Evolutionary conservation across 2,113 vertebrate species (phyloP).

Genomic region (Rhinogobius similis): DNA sequence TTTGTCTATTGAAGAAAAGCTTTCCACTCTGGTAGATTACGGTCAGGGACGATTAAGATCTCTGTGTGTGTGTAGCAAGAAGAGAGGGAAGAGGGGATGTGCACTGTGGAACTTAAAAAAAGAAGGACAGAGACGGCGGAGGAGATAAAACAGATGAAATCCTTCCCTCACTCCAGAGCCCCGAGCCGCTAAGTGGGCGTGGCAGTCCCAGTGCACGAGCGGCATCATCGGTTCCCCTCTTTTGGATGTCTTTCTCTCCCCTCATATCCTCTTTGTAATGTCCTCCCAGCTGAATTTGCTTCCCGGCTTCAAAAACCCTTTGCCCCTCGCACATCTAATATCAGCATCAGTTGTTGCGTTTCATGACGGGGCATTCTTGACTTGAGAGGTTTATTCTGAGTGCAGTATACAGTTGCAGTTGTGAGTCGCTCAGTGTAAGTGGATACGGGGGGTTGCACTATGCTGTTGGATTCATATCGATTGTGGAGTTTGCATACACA

Average conservation of each 20-base stretch:
- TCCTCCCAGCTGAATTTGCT: constrained; percentile 47
- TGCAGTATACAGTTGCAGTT: constrained; percentile 21
- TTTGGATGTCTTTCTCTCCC: constrained; percentile 49
- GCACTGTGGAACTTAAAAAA: constrained; percentile 70
- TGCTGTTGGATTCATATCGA: background rate
- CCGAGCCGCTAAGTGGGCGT: constrained; percentile 52
- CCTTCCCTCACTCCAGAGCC: constrained; percentile 61
- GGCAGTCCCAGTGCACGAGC: constrained; percentile 58
- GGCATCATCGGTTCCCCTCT: constrained; percentile 48
- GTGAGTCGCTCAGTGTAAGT: constrained; percentile 13
- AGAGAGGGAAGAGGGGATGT: constrained; percentile 48
- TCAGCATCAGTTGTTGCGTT: constrained; percentile 33
- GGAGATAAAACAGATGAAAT: constrained; percentile 75
- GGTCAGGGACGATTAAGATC: constrained; percentile 74
- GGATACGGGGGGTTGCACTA: constrained; percentile 1
- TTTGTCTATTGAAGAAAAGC: constrained; percentile 71
- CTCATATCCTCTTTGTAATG: constrained; percentile 44
- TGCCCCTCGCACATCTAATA: constrained; percentile 45
- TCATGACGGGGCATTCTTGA: constrained; percentile 21
- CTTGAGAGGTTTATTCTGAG: constrained; percentile 29
- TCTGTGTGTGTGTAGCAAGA: constrained; percentile 70
- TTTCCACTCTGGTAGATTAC: constrained; percentile 73
- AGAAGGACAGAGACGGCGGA: constrained; percentile 39
- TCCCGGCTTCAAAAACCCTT: constrained; percentile 42
- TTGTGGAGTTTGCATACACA: background rate